Percentiles rank a stretch among this genome's conserved stretches.
These are phyloP conservation scores for Phortica variegata DNA, from an alignment of 1,140 invertebrate genomes.

Conservation along the genomic window DNA sequence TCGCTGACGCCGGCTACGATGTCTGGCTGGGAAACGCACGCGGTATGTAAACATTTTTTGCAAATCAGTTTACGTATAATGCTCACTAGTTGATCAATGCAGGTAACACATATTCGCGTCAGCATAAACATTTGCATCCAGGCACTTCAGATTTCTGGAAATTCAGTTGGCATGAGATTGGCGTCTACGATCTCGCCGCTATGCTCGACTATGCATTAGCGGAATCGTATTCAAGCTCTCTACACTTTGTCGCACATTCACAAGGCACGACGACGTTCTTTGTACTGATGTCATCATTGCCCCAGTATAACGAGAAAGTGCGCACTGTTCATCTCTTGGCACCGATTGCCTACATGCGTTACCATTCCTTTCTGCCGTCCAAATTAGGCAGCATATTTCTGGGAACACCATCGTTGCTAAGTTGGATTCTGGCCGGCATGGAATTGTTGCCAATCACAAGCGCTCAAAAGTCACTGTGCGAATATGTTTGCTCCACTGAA, in stretches of 20 bases:
- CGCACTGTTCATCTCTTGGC: constrained; percentile 61
- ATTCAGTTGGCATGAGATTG: constrained; percentile 70
- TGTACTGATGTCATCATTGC: constrained; percentile 59
- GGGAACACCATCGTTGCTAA: constrained; percentile 43
- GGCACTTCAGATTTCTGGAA: constrained; percentile 64
- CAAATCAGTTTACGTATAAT: no score
- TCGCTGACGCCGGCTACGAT: constrained; percentile 74
- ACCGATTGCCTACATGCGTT: constrained; percentile 62
- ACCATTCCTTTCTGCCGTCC: constrained; percentile 60
- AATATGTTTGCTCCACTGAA: constrained; percentile 36
- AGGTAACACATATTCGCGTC: constrained; percentile 67
- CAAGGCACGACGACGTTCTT: constrained; percentile 64
- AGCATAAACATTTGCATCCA: constrained; percentile 62
- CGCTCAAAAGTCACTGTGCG: constrained; percentile 38
- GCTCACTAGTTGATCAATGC: no score
- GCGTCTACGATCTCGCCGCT: constrained; percentile 68
- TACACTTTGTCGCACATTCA: constrained; percentile 69
- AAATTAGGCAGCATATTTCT: constrained; percentile 42
- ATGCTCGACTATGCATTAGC: constrained; percentile 68
- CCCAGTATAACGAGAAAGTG: constrained; percentile 65
- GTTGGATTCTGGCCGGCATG: constrained; percentile 40
- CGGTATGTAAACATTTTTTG: no score
- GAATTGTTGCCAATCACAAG: constrained; percentile 44
- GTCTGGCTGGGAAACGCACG: constrained; percentile 66
- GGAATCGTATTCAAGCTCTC: constrained; percentile 58